Evolutionary conservation across 2,113 vertebrate genomes (phyloP).

Genomic region (Sorex araneus): DNA sequence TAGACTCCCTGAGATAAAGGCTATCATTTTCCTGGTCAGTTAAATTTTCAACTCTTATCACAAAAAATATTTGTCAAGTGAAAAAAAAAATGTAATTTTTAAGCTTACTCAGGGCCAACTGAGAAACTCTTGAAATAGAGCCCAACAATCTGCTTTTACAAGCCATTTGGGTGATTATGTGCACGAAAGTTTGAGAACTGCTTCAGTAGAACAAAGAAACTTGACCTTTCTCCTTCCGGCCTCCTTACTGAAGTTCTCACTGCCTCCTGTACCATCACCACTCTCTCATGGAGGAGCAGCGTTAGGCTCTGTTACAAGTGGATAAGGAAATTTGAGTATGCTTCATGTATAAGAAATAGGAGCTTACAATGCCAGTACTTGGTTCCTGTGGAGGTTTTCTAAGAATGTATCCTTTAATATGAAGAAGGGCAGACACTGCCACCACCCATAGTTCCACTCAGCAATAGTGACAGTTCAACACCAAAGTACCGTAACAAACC

Average conservation of each 20-base stretch:
- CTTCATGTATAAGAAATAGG: not conserved
- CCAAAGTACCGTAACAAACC: not conserved
- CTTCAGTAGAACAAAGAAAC: constrained; percentile 13
- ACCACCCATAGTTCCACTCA: not conserved
- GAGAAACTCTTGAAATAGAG: not conserved
- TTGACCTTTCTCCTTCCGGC: constrained; percentile 42
- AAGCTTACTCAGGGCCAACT: constrained; percentile 18
- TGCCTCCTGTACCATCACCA: not conserved
- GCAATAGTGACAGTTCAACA: constrained; percentile 25
- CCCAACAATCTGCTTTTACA: constrained; percentile 13
- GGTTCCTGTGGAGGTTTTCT: not conserved
- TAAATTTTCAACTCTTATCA: constrained; percentile 43
- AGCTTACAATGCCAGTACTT: constrained; percentile 4
- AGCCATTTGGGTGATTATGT: not conserved
- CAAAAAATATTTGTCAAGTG: constrained; percentile 51
- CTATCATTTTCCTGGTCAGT: constrained; percentile 46
- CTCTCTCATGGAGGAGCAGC: not conserved
- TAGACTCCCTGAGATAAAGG: constrained; percentile 43
- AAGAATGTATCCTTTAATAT: not conserved
- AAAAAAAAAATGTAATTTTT: constrained; percentile 26
- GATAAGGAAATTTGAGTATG: not conserved
- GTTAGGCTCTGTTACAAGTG: not conserved
- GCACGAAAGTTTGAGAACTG: not conserved
- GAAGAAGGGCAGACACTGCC: constrained; percentile 12
- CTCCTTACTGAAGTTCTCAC: constrained; percentile 4